Evolutionary conservation across 2,888 invertebrate genomes (phyloP).

Genomic region (Phorcus lineatus): DNA sequence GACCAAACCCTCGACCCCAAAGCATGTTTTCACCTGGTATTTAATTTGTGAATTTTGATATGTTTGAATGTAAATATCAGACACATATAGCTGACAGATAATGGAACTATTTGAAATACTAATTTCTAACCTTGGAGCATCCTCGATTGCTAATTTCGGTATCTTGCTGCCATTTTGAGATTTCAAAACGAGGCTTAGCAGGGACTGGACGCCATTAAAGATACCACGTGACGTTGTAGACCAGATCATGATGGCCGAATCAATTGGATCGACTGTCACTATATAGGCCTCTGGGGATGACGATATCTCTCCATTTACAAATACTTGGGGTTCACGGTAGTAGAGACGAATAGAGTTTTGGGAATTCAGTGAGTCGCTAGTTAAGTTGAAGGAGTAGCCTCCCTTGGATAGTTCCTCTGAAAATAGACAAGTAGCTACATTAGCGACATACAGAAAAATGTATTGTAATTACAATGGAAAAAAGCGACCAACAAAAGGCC

Average conservation of each 20-base stretch:
- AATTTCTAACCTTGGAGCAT: constrained; percentile 48
- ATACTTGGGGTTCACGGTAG: constrained; percentile 13
- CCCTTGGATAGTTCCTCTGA: background rate
- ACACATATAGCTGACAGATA: too few species aligned
- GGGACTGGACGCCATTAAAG: constrained; percentile 47
- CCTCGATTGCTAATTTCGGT: constrained; percentile 42
- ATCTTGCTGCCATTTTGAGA: constrained; percentile 42
- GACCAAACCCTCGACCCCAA: too few species aligned
- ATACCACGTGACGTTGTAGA: constrained; percentile 31
- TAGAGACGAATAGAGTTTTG: constrained; percentile 20
- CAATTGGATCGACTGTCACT: constrained; percentile 38
- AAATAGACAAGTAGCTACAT: background rate
- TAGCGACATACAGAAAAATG: background rate
- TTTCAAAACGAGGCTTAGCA: constrained; percentile 35
- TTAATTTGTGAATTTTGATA: too few species aligned
- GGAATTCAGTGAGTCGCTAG: background rate
- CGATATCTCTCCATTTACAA: background rate
- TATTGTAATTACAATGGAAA: background rate
- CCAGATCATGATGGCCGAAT: constrained; percentile 37
- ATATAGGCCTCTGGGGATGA: constrained; percentile 45
- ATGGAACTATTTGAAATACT: too few species aligned
- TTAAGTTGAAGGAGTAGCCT: background rate
- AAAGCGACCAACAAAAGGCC: too few species aligned
- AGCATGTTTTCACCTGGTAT: too few species aligned
- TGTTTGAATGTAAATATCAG: too few species aligned